These are phyloP conservation scores for Bicyclus anynana DNA, from an alignment of 1,140 invertebrate species.

Conservation along the genomic window DNA sequence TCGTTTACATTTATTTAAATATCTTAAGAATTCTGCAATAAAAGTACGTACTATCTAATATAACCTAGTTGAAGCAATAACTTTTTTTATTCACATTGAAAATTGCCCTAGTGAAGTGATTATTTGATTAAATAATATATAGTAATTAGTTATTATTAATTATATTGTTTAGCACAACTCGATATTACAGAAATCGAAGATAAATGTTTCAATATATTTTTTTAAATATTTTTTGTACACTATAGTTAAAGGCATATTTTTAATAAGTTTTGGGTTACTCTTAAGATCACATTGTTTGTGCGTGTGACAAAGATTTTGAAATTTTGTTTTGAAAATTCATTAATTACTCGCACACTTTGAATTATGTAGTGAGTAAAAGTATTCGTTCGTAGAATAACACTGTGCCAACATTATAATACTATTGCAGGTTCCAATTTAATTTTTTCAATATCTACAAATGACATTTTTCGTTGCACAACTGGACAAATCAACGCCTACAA, in stretches of 20 bases:
- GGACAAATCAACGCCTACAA: too few species aligned
- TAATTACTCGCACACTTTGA: constrained; percentile 25
- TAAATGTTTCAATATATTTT: constrained; percentile 27
- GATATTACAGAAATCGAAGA: constrained; percentile 32
- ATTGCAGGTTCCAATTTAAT: too few species aligned
- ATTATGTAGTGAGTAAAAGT: constrained; percentile 1
- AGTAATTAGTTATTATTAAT: not conserved
- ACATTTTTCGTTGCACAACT: too few species aligned
- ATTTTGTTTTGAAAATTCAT: constrained; percentile 12
- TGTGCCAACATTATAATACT: not conserved
- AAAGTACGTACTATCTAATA: constrained; percentile 38
- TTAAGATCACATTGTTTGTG: constrained; percentile 64
- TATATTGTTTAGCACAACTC: constrained; percentile 35
- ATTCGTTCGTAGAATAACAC: not conserved
- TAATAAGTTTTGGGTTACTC: constrained; percentile 30
- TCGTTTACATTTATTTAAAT: too few species aligned
- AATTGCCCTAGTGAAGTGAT: constrained; percentile 43
- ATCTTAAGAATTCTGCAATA: too few species aligned
- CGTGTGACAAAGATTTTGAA: constrained; percentile 48
- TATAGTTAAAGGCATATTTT: constrained; percentile 45
- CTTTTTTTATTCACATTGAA: constrained; percentile 40
- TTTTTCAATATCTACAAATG: too few species aligned
- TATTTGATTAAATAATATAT: constrained; percentile 32
- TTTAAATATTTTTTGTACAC: constrained; percentile 38
- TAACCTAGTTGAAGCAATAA: constrained; percentile 55